Evolutionary conservation across 2,888 invertebrate species (phyloP), one percentile per base, ranked within the genome.

Genomic region (Pyrgus malvae): DNA sequence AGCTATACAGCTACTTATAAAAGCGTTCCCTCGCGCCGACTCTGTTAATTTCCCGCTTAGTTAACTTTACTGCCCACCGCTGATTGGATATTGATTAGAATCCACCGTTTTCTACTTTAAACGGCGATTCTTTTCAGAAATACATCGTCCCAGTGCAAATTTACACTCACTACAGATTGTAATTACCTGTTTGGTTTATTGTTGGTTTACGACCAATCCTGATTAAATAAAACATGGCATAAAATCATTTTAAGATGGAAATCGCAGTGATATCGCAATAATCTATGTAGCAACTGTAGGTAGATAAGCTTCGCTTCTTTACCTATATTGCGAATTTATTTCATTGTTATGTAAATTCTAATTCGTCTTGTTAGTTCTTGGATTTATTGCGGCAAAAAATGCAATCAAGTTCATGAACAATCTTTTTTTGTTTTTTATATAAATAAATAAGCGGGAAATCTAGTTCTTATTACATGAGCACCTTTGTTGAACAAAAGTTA

Each of bases 51-150:
- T 90, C 87, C 67, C 88, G 90, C 77, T 90, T 84, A 87, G 89
- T 90, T 90, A 89, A 87, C 80, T 90, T 90, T 89, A 89, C 80
- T 70, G 67, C 85, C 70, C 61, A 58, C 66, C 76, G 68, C 74
- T 88, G 90, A 90, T 90, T 89, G 89, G 84, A 86, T 81, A 86
- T 89, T 89, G 89, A 90, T 89, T 90, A 89, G 85, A 88, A 80
- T 68, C 76, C 74, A 70, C 73, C 72, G 79, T 85, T 84, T 79
- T 82, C 77, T 69, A 68, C 74, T 83, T 80, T 77, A 83, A 84
- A 82, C 77, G 76, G 74, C 76, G 74, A 79, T 83, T 82, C 77
- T 83, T 83, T 82, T 78, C 74, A 77, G 74, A 80, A 78, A 80
- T 80, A 85, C 87, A 87, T 80, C 74, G 74, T 74, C 67, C 77